phyloP scores from a whole-genome alignment of 2,113 vertebrate species.

The Falco punctatus region DNA sequence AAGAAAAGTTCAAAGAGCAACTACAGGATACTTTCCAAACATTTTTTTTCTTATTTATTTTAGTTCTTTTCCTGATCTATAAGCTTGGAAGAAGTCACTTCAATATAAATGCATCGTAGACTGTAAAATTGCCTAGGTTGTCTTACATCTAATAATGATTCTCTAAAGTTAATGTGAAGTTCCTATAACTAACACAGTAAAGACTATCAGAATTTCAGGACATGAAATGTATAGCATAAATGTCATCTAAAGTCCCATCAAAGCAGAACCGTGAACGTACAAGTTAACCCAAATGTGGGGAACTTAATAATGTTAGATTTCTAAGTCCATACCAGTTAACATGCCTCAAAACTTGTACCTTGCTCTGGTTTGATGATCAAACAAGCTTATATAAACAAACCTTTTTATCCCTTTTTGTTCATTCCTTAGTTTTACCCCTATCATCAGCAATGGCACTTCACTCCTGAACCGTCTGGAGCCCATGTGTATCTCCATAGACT shows the following conservation, averaged over 20 bases:
- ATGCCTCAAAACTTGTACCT: neutral
- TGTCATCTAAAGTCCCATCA: neutral
- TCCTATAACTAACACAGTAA: neutral
- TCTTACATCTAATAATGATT: neutral
- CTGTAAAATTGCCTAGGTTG: neutral
- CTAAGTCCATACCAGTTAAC: neutral
- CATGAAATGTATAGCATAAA: neutral
- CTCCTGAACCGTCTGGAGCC: neutral
- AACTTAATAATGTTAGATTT: neutral
- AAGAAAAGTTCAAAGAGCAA: neutral
- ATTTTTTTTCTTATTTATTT: neutral
- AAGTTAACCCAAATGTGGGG: neutral
- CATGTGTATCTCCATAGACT: neutral
- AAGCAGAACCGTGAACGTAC: neutral
- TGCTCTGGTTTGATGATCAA: neutral
- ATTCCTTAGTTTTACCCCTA: neutral
- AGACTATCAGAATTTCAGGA: neutral
- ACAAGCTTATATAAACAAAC: neutral
- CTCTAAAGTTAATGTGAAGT: neutral
- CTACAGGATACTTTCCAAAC: neutral
- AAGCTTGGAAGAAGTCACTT: neutral
- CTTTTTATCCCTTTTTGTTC: neutral
- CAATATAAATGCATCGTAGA: neutral
- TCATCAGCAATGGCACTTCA: neutral
- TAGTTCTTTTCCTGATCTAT: neutral